phyloP scores from a whole-genome alignment of 2,113 vertebrate genomes.

The Zootoca vivipara region DNA sequence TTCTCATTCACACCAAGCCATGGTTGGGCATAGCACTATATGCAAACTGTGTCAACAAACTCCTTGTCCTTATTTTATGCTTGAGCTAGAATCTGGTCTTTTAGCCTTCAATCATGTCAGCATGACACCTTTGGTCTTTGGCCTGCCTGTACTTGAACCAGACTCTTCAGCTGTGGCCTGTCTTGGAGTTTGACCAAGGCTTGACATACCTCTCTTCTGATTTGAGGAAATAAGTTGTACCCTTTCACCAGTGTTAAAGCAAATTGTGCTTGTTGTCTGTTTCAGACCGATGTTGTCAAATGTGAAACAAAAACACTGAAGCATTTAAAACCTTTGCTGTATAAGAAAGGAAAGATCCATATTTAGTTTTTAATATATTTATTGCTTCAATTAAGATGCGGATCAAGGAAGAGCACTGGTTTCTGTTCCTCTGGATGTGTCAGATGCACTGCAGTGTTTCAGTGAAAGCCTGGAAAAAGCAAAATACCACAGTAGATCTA shows the following conservation, averaged over 20 bases:
- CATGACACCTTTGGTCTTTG: background rate
- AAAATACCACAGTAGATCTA: constrained; percentile 75
- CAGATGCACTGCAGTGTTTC: constrained; percentile 85
- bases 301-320: background rate
- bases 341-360: constrained; percentile 4
- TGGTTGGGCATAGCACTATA: no score
- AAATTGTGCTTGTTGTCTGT: background rate
- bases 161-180: background rate
- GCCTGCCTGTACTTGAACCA: background rate
- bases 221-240: background rate
- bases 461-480: constrained; percentile 80
- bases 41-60: no score
- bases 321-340: constrained; percentile 6
- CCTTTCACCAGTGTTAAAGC: background rate
- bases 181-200: background rate
- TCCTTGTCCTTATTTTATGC: background rate
- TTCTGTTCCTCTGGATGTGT: constrained; percentile 87
- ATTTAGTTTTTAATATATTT: constrained; percentile 5
- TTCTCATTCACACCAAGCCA: no score
- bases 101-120: background rate
- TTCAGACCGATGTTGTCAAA: background rate
- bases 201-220: background rate
- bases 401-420: constrained; percentile 73
- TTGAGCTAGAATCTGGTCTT: background rate
- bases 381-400: constrained; percentile 69